Evolutionary conservation across 2,113 vertebrate species (phyloP), one percentile per base, ranked within the genome.

Genomic region (Heteronetta atricapilla): DNA sequence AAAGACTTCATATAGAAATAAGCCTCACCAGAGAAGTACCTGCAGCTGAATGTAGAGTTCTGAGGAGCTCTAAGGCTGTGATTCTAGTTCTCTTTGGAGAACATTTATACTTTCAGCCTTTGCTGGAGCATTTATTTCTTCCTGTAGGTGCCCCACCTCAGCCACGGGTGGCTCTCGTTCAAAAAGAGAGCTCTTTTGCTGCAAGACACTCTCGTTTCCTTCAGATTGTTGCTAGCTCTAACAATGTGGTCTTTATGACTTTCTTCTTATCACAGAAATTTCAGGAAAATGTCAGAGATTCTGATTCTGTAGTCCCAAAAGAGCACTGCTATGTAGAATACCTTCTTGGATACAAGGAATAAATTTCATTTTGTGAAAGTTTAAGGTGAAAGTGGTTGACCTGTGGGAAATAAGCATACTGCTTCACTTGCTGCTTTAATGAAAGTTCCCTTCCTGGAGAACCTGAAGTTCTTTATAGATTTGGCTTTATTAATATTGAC

Each of bases 401-500:
- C 66, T 46, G 19, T n/a, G 88, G 86, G 94, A 97, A 94, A 95
- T 93, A 94, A 95, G 38, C 0, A 0, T 73, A 62, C 40, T 88
- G 73, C 86, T 94, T 86, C 3, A 0, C 79, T 90, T 86, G 82
- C 52, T 83, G 82, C 59, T 86, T 95, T 95, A 94, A 96, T 86
- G 88, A 96, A 94, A 83, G 73, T 92, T 81, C 42, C 68, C 56
- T 86, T 56, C 31, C 53, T 2, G 0, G 69, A 84, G 44, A 95
- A 82, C 77, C 82, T 34, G 10, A 64, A 56, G 67, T 88, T 90
- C 83, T 93, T 94, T 67, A 79, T 85, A 63, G 81, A 86, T 62
- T 96, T 95, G 95, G 53, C 63, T 95, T 92, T 96, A 59, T 53
- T 53, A 76, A 82, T 92, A 92, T 82, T 95, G 92, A 86, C 86